Evolutionary conservation across 2,113 vertebrate species (phyloP).

Genomic region (Ceyx cyanopectus): DNA sequence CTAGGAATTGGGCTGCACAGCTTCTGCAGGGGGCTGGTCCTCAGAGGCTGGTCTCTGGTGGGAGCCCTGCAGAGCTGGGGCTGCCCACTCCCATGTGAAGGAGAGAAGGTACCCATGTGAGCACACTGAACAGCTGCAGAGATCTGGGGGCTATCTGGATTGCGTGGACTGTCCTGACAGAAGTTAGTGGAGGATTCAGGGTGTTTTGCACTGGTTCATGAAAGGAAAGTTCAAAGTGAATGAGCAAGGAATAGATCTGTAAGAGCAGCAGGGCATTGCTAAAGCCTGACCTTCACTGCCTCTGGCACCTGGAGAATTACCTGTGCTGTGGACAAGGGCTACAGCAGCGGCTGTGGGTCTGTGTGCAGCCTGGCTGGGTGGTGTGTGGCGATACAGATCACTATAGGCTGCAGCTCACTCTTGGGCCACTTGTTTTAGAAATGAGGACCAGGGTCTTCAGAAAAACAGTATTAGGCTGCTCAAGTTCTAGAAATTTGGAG

Average conservation of each 20-base stretch:
- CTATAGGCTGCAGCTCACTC: rapidly evolving
- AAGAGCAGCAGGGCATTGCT: background rate
- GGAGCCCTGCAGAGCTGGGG: background rate
- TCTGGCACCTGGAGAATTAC: background rate
- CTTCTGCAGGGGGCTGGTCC: background rate
- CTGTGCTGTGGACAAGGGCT: background rate
- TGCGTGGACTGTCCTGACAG: rapidly evolving
- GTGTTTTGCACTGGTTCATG: background rate
- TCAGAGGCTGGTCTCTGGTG: rapidly evolving
- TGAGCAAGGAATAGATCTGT: background rate
- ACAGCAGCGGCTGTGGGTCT: rapidly evolving
- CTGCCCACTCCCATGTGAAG: rapidly evolving
- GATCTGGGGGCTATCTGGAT: background rate
- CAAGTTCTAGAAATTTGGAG: background rate
- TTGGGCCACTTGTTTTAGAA: background rate
- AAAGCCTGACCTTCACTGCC: background rate
- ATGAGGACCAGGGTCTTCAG: background rate
- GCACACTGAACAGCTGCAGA: background rate
- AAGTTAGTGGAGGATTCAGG: background rate
- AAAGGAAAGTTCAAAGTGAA: background rate
- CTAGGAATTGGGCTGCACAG: rapidly evolving
- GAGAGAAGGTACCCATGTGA: background rate
- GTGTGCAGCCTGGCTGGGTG: rapidly evolving
- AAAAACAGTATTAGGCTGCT: background rate
- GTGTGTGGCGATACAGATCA: background rate